A percentile compares a stretch with the other conserved stretches of the same genome.
Evolutionary conservation across 35 echinoderm and acorn worm species (phyloP).

Genomic region (Ophiothrix spiculata): DNA sequence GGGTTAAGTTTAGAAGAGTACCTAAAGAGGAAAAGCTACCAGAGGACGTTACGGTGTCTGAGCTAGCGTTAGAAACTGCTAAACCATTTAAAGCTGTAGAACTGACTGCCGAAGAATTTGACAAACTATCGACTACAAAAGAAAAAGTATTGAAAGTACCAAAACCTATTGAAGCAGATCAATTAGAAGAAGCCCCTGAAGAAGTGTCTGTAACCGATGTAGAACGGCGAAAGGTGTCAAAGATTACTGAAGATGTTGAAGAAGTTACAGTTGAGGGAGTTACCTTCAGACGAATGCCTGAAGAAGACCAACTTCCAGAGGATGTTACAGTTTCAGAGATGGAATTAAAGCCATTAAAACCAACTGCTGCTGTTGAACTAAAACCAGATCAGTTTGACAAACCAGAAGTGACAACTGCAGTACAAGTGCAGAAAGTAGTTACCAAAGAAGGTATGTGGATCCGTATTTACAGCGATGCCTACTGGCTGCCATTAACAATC

Average conservation of each 20-base stretch:
- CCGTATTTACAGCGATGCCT: no score
- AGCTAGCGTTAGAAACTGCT: not conserved
- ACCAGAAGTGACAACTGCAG: not conserved
- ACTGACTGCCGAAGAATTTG: not conserved
- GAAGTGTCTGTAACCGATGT: not conserved
- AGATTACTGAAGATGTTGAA: slow-evolving; percentile 13
- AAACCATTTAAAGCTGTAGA: not conserved
- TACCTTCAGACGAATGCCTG: slow-evolving; percentile 29
- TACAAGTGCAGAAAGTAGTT: not conserved
- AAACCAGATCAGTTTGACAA: not conserved
- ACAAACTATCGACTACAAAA: not conserved
- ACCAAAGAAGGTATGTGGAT: not conserved
- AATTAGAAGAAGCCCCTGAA: not conserved
- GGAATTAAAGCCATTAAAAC: not conserved
- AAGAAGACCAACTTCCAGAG: not conserved
- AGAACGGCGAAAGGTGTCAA: not conserved
- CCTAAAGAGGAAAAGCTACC: not conserved
- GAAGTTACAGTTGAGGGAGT: slow-evolving; percentile 26
- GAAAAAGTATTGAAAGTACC: not conserved
- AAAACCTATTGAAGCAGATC: not conserved
- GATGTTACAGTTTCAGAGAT: not conserved
- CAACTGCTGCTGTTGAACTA: not conserved
- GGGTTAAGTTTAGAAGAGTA: slow-evolving; percentile 3
- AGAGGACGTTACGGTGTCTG: not conserved
- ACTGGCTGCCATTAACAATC: no score